Percentiles rank a stretch among this genome's conserved stretches.
These are phyloP conservation scores for Synanthedon myopaeformis DNA, from an alignment of 2,888 invertebrate species.

Conservation along the genomic window DNA sequence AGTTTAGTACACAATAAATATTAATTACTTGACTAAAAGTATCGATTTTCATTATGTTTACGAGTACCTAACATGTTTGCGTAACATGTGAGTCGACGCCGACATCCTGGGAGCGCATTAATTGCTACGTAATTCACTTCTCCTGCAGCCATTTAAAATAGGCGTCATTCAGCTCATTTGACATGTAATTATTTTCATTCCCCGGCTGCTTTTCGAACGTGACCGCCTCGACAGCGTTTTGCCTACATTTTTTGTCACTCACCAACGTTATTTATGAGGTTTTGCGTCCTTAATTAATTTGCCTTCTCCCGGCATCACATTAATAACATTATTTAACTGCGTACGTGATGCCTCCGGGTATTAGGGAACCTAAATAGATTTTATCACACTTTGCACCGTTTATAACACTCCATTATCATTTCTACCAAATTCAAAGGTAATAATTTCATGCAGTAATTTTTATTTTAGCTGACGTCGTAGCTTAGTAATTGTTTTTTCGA, in stretches of 20 bases:
- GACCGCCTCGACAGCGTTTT: constrained; percentile 14
- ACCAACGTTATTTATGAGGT: constrained; percentile 35
- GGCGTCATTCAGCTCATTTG: constrained; percentile 55
- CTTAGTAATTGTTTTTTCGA: too few relatives aligned
- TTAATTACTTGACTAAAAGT: too few relatives aligned
- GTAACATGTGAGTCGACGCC: too few relatives aligned
- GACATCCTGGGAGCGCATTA: constrained; percentile 23
- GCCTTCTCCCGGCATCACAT: constrained; percentile 14
- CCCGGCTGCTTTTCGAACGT: constrained; percentile 37
- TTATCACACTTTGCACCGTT: not conserved
- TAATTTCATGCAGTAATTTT: not conserved
- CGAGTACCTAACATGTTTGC: too few relatives aligned
- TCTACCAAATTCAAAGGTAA: too few relatives aligned
- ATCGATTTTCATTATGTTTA: too few relatives aligned
- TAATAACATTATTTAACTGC: constrained; percentile 1
- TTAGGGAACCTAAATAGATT: not conserved
- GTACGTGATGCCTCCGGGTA: not conserved
- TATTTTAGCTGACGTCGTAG: too few relatives aligned
- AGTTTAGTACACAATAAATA: too few relatives aligned
- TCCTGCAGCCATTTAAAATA: constrained; percentile 36
- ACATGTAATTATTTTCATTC: constrained; percentile 56
- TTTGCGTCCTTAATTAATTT: constrained; percentile 37
- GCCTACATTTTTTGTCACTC: constrained; percentile 32
- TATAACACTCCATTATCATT: not conserved
- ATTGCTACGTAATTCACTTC: constrained; percentile 22